phyloP scores from a whole-genome alignment of 2,113 vertebrate genomes.

The Corynorhinus townsendii region DNA sequence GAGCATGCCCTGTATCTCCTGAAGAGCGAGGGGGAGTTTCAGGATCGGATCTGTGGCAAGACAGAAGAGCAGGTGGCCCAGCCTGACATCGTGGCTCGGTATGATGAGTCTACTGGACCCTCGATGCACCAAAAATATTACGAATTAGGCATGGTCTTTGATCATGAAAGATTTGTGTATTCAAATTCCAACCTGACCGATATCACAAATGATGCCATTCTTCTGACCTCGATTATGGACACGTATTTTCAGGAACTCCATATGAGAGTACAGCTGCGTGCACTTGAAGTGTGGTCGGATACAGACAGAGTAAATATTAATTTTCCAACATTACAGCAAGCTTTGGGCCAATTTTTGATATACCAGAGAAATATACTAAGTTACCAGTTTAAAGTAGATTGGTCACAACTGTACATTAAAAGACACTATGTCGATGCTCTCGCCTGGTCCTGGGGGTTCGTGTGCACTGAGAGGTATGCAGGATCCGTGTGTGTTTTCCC shows the following conservation, averaged over 20 bases:
- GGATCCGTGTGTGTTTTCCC: not conserved
- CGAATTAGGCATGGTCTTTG: conserved; percentile 20
- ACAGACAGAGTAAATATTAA: fast-evolving
- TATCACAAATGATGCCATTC: not conserved
- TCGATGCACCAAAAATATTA: not conserved
- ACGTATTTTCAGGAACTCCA: not conserved
- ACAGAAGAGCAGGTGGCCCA: fast-evolving
- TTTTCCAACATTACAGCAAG: not conserved
- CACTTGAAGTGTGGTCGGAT: conserved; percentile 53
- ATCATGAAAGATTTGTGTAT: not conserved
- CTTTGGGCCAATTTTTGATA: not conserved
- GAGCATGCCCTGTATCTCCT: conserved; percentile 33
- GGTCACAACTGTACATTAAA: conserved; percentile 33
- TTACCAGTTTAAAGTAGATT: fast-evolving
- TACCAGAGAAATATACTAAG: not conserved
- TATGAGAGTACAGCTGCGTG: not conserved
- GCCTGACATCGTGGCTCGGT: not conserved
- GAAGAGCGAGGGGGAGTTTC: not conserved
- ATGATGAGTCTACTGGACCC: not conserved
- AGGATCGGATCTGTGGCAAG: not conserved
- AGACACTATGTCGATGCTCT: not conserved
- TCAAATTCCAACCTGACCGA: not conserved
- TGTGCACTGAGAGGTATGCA: not conserved
- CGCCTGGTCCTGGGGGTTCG: not conserved
- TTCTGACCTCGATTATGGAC: not conserved